phyloP scores from a whole-genome alignment of 1,140 invertebrate species.

The Anoplophora glabripennis region DNA sequence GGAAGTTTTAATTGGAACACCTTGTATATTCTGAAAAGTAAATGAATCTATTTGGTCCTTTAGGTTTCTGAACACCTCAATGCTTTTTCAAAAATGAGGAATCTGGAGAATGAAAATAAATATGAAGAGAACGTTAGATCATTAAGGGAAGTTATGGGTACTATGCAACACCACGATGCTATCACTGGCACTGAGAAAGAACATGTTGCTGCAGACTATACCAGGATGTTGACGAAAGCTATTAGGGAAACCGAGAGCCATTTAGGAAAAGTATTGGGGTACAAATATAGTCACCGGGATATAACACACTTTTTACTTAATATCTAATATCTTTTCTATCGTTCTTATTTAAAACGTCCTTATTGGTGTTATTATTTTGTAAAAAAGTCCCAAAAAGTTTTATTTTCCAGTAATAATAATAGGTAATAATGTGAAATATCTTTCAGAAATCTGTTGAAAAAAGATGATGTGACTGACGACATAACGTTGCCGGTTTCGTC shows the following conservation, averaged over 20 bases:
- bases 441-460: slow-evolving; percentile 10
- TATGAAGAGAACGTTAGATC: slow-evolving; percentile 5
- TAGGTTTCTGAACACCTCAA: slow-evolving; percentile 56
- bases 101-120: slow-evolving; percentile 1
- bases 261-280: background rate
- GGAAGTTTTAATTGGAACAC: no score
- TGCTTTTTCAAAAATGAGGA: slow-evolving; percentile 19
- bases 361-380: background rate
- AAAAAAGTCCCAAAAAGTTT: no score
- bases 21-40: no score
- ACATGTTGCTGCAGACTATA: slow-evolving; percentile 71
- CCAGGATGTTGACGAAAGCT: slow-evolving; percentile 59
- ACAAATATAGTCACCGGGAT: no score
- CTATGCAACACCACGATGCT: slow-evolving; percentile 70
- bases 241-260: slow-evolving; percentile 42
- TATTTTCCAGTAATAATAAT: no score
- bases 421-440: slow-evolving; percentile 2
- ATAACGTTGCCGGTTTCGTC: background rate
- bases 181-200: slow-evolving; percentile 71
- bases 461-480: background rate
- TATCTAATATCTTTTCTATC: no score
- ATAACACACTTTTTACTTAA: no score
- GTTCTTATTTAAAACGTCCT: no score
- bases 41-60: slow-evolving; percentile 5
- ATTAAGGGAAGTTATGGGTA: slow-evolving; percentile 56